These are phyloP conservation scores for Psilopogon haemacephalus DNA, from an alignment of 2,113 vertebrate genomes.

Conservation along the genomic window DNA sequence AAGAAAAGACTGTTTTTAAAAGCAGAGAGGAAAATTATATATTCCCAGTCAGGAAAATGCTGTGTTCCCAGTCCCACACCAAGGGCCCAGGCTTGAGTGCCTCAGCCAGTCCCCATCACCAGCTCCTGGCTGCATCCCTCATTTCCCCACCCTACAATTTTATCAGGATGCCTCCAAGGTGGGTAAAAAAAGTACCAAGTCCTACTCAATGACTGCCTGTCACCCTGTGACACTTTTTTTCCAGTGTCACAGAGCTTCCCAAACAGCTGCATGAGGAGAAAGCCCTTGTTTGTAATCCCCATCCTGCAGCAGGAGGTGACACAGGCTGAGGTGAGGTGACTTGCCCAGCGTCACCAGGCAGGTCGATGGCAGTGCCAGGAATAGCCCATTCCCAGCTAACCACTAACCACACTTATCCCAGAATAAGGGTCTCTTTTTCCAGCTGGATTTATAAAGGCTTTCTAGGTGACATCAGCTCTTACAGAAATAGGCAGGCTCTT, in stretches of 20 bases:
- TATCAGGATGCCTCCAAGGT: neutral
- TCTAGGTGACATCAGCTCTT: constrained; percentile 61
- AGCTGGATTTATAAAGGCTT: constrained; percentile 55
- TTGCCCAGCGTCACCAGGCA: neutral
- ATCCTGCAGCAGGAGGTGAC: constrained; percentile 46
- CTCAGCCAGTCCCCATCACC: neutral
- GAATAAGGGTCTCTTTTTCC: constrained; percentile 69
- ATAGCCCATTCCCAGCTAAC: constrained; percentile 58
- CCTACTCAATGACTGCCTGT: neutral
- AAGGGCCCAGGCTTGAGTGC: neutral
- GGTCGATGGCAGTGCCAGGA: constrained; percentile 57
- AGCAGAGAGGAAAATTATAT: neutral
- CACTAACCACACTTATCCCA: constrained; percentile 64
- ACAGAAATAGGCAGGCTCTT: constrained; percentile 62
- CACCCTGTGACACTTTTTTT: constrained; percentile 37
- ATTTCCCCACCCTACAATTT: neutral
- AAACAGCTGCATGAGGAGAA: neutral
- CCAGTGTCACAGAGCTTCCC: neutral
- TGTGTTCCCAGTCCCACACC: neutral
- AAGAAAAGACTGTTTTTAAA: constrained; percentile 57
- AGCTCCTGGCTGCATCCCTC: neutral
- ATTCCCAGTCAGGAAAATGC: neutral
- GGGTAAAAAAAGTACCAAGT: neutral
- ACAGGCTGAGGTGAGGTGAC: constrained; percentile 40
- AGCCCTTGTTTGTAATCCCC: constrained; percentile 19